Evolutionary conservation across 2,113 vertebrate genomes (phyloP).

Genomic region (Tragelaphus buxtoni): DNA sequence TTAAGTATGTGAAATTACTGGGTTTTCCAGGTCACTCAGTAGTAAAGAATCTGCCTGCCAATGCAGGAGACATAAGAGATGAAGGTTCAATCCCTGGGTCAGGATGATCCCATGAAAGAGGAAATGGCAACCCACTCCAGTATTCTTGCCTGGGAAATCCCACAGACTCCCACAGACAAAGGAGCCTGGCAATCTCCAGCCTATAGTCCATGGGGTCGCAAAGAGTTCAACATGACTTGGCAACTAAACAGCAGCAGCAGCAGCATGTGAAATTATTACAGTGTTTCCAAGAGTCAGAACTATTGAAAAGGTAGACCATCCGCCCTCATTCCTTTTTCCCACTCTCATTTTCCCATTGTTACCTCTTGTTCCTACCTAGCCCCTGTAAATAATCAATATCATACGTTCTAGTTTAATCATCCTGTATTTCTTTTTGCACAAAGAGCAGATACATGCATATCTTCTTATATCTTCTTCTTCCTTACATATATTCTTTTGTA

Average conservation of each 20-base stretch:
- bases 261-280: neutral
- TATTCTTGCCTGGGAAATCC: neutral
- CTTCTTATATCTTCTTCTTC: neutral
- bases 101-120: neutral
- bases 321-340: neutral
- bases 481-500: neutral
- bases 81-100: neutral
- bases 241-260: neutral
- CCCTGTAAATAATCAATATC: neutral
- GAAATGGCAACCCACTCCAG: neutral
- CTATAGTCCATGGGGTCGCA: fast-evolving
- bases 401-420: neutral
- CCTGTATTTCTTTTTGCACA: neutral
- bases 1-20: neutral
- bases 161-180: neutral
- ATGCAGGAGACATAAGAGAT: neutral
- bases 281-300: neutral
- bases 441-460: neutral
- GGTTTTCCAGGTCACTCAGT: neutral
- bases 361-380: neutral
- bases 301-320: neutral
- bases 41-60: neutral
- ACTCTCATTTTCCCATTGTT: neutral
- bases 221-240: neutral
- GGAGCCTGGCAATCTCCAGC: neutral